phyloP scores from a whole-genome alignment of 1,140 invertebrate species.

The Drosophila nebulosa region DNA sequence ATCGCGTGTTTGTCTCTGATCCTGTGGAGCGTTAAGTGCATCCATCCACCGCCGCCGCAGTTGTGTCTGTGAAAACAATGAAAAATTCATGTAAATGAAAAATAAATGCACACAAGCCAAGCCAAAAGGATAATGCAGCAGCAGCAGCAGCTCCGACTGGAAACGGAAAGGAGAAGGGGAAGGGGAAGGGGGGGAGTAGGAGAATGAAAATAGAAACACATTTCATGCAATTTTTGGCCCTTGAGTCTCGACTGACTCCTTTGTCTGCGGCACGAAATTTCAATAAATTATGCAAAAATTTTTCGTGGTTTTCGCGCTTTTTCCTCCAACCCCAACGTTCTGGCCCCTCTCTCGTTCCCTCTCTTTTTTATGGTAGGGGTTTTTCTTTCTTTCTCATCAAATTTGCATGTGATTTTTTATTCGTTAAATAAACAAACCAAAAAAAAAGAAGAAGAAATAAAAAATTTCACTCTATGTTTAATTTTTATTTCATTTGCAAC shows the following conservation, averaged over 20 bases:
- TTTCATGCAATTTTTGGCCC: constrained; percentile 58
- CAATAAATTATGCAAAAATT: constrained; percentile 77
- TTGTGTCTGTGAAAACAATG: constrained; percentile 76
- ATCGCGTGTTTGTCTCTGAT: constrained; percentile 75
- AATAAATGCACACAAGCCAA: constrained; percentile 78
- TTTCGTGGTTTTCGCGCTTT: constrained; percentile 74
- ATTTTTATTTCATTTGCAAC: constrained; percentile 32
- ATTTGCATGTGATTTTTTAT: constrained; percentile 76
- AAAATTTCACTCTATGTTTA: constrained; percentile 46
- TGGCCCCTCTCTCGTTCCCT: constrained; percentile 10
- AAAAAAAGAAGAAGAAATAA: not conserved
- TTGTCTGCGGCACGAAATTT: constrained; percentile 74
- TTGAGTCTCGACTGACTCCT: constrained; percentile 22
- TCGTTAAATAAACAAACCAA: constrained; percentile 50
- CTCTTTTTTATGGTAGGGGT: constrained; percentile 33
- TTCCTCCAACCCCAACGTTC: no score
- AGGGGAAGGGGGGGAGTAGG: not conserved
- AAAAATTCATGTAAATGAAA: constrained; percentile 81
- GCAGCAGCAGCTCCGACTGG: no score
- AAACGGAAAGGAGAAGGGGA: not conserved
- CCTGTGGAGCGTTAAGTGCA: constrained; percentile 73
- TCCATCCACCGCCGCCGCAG: constrained; percentile 46
- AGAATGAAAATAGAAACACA: constrained; percentile 68
- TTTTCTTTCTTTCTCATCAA: constrained; percentile 69
- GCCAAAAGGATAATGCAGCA: constrained; percentile 70